Evolutionary conservation across 2,888 invertebrate species (phyloP).

Genomic region (Pristionchus mayeri): DNA sequence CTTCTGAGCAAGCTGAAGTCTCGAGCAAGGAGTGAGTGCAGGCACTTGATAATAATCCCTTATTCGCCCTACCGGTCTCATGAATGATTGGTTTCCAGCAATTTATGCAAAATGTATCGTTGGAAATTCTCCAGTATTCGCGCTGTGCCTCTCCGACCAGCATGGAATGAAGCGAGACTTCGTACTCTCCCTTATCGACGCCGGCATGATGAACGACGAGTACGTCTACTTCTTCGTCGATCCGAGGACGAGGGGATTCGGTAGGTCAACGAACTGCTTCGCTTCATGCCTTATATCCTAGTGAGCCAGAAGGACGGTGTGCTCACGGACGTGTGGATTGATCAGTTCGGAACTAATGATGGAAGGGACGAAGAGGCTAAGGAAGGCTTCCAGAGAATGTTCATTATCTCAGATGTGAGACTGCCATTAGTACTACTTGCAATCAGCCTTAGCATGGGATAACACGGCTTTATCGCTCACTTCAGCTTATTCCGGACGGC

Average conservation of each 20-base stretch:
- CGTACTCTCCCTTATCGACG: slow-evolving; percentile 58
- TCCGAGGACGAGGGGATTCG: slow-evolving; percentile 57
- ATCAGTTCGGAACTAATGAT: slow-evolving; percentile 49
- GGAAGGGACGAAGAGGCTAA: slow-evolving; percentile 65
- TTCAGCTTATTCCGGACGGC: slow-evolving; percentile 4
- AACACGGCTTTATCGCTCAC: background rate
- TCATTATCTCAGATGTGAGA: slow-evolving; percentile 55
- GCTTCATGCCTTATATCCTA: background rate
- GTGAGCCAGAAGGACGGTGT: background rate
- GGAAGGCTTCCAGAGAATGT: slow-evolving; percentile 59
- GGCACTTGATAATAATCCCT: background rate
- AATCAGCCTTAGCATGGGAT: too few relatives aligned
- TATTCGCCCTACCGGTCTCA: too few relatives aligned
- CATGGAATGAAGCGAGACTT: slow-evolving; percentile 30
- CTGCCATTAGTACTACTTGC: background rate
- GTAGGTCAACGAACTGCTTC: slow-evolving; percentile 46
- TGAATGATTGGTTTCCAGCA: too few relatives aligned
- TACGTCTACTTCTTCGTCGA: slow-evolving; percentile 68
- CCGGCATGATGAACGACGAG: slow-evolving; percentile 63
- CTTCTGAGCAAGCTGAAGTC: background rate
- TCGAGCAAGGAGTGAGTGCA: background rate
- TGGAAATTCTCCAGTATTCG: slow-evolving; percentile 59
- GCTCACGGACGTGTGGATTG: slow-evolving; percentile 26
- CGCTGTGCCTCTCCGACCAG: slow-evolving; percentile 57
- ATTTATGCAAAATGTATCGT: too few relatives aligned